Evolutionary conservation across 2,888 invertebrate species (phyloP).

Genomic region (Brenthis daphne): DNA sequence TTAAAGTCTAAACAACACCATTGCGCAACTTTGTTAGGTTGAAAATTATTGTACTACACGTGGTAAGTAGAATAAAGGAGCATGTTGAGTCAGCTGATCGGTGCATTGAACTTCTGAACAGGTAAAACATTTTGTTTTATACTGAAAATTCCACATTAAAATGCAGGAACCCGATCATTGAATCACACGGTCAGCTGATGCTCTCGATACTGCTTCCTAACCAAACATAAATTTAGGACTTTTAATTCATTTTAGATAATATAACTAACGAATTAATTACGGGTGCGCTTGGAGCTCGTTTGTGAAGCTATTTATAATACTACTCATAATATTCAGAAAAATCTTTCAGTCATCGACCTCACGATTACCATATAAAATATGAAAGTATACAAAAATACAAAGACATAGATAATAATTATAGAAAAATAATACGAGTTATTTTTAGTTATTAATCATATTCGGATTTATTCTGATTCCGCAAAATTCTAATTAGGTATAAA

Average conservation of each 20-base stretch:
- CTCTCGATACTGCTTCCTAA: slow-evolving; percentile 39
- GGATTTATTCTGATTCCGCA: slow-evolving; percentile 8
- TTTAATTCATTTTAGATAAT: slow-evolving; percentile 31
- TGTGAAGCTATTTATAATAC: slow-evolving; percentile 9
- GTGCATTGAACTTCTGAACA: slow-evolving; percentile 71
- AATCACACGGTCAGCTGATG: slow-evolving; percentile 50
- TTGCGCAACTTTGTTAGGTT: slow-evolving; percentile 61
- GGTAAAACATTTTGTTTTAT: slow-evolving; percentile 50
- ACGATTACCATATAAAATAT: slow-evolving; percentile 3
- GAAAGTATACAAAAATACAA: not conserved
- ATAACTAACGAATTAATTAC: slow-evolving; percentile 38
- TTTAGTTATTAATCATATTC: slow-evolving; percentile 17
- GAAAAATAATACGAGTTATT: slow-evolving; percentile 5
- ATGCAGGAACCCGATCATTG: slow-evolving; percentile 44
- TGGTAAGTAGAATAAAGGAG: slow-evolving; percentile 51
- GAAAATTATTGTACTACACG: slow-evolving; percentile 52
- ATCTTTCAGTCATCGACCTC: not conserved
- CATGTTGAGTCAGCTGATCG: slow-evolving; percentile 73
- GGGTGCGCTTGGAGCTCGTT: slow-evolving; percentile 16
- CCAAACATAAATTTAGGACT: slow-evolving; percentile 28
- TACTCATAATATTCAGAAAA: not conserved
- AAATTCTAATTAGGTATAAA: slow-evolving; percentile 15
- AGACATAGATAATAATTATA: not conserved
- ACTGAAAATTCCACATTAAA: slow-evolving; percentile 48
- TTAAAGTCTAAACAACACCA: slow-evolving; percentile 55